These are phyloP conservation scores for Thunnus thynnus DNA, from an alignment of 2,113 vertebrate species.

Conservation along the genomic window DNA sequence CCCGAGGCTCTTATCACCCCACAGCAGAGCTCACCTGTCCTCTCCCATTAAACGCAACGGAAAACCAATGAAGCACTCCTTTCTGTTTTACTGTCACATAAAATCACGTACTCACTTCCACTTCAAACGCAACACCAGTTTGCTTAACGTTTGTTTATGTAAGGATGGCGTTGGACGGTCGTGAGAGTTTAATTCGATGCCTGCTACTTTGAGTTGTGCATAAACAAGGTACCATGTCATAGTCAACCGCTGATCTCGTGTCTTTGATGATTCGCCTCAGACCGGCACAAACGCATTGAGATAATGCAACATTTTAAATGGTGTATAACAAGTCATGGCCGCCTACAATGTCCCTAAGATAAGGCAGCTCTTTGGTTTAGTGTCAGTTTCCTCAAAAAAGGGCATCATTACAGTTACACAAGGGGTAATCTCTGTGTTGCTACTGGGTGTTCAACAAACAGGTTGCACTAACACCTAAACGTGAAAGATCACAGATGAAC, in stretches of 20 bases:
- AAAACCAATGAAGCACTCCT: constrained; percentile 45
- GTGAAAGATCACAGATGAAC: constrained; percentile 75
- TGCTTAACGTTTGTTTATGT: constrained; percentile 54
- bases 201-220: constrained; percentile 58
- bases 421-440: constrained; percentile 50
- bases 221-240: constrained; percentile 67
- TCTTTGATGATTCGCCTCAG: constrained; percentile 80
- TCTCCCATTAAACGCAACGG: constrained; percentile 75
- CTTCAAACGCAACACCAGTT: constrained; percentile 42
- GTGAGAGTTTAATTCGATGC: constrained; percentile 59
- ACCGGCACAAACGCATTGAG: constrained; percentile 60
- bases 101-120: constrained; percentile 41
- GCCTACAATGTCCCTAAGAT: constrained; percentile 75
- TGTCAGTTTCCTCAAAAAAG: constrained; percentile 59
- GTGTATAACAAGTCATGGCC: constrained; percentile 72
- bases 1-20: constrained; percentile 75
- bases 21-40: constrained; percentile 81
- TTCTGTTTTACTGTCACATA: constrained; percentile 55
- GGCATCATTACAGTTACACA: constrained; percentile 58
- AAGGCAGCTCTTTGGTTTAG: constrained; percentile 68
- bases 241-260: constrained; percentile 73
- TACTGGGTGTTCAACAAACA: constrained; percentile 69
- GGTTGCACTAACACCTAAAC: constrained; percentile 69
- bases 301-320: constrained; percentile 74
- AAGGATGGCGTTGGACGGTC: constrained; percentile 40